Evolutionary conservation across 30 jellyfish, hydroid and myxozoan genomes (phyloP).

Genomic region (Morbakka virulenta): DNA sequence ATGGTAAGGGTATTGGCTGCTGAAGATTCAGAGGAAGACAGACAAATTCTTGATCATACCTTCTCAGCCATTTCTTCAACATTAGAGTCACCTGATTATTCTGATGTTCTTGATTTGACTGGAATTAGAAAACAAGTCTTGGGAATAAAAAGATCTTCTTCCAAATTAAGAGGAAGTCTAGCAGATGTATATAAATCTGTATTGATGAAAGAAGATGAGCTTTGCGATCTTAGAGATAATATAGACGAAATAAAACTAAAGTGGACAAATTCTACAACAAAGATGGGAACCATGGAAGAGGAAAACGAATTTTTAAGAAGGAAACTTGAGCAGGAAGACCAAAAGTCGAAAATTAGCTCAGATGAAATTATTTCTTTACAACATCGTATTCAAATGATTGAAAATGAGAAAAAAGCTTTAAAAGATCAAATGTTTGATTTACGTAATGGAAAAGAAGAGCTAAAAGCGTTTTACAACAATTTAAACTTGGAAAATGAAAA

Average conservation of each 20-base stretch:
- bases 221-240: constrained; percentile 59
- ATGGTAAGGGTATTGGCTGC: not conserved
- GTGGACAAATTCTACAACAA: constrained; percentile 12
- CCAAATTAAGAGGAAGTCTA: constrained; percentile 38
- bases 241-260: constrained; percentile 62
- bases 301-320: constrained; percentile 65
- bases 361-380: constrained; percentile 75
- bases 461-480: constrained; percentile 63
- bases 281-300: constrained; percentile 39
- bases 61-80: not conserved
- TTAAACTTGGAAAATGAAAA: constrained; percentile 76
- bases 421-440: constrained; percentile 61
- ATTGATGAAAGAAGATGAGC: constrained; percentile 60
- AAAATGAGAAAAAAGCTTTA: constrained; percentile 66
- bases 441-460: constrained; percentile 78
- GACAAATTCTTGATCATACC: not conserved
- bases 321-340: constrained; percentile 72
- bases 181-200: constrained; percentile 62
- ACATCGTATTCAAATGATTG: constrained; percentile 57
- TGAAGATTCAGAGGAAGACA: not conserved
- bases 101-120: not conserved
- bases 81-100: not conserved
- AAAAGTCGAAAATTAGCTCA: constrained; percentile 41
- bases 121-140: not conserved
- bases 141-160: not conserved